phyloP scores from a whole-genome alignment of 2,888 invertebrate genomes.

The Colletes collaris region DNA sequence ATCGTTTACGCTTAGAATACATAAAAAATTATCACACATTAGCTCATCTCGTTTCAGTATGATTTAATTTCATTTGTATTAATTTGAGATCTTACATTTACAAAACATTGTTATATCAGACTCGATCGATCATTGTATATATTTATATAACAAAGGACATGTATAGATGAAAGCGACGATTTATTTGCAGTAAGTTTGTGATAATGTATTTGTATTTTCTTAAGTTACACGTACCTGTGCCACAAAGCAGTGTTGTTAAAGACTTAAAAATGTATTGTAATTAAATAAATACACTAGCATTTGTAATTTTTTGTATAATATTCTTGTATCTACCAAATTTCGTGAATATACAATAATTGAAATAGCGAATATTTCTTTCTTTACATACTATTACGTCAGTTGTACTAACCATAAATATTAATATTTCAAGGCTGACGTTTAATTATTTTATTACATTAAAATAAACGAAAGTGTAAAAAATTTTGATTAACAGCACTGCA shows the following conservation, averaged over 20 bases:
- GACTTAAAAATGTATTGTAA: constrained; percentile 40
- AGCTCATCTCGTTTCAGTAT: constrained; percentile 22
- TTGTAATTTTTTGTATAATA: constrained; percentile 40
- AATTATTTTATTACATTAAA: constrained; percentile 1
- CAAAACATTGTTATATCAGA: constrained; percentile 24
- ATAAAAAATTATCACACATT: constrained; percentile 12
- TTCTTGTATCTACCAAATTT: constrained; percentile 20
- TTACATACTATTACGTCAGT: background rate
- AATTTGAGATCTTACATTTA: constrained; percentile 23
- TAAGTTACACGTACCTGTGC: constrained; percentile 74
- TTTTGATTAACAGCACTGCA: constrained; percentile 44
- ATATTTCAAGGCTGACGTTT: background rate
- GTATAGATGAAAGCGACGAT: constrained; percentile 43
- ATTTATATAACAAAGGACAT: constrained; percentile 41
- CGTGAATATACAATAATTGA: constrained; percentile 13
- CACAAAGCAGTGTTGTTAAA: constrained; percentile 64
- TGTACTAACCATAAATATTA: constrained; percentile 4
- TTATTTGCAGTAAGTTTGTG: constrained; percentile 65
- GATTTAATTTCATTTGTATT: constrained; percentile 26
- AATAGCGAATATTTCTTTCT: constrained; percentile 14
- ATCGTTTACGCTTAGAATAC: constrained; percentile 20
- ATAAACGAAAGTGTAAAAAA: constrained; percentile 16
- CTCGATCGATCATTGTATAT: constrained; percentile 41
- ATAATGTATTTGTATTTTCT: constrained; percentile 71
- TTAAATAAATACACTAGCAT: constrained; percentile 49